Evolutionary conservation across 2,113 vertebrate species (phyloP), one percentile per base, ranked within the genome.

Genomic region (Hiodon tergisus): DNA sequence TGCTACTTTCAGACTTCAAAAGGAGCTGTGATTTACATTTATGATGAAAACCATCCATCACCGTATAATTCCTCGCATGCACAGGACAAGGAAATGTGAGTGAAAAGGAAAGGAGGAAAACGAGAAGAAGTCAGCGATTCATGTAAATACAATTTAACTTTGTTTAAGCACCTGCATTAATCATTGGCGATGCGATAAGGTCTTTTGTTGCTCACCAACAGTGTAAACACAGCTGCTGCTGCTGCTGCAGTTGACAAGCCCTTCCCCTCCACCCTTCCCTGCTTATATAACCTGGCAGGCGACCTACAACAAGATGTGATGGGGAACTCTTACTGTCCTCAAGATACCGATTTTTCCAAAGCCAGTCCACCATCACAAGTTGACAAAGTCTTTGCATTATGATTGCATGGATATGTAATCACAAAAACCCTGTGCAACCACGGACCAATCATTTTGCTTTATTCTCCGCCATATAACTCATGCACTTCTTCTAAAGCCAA

Each of bases 151-250:
- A 83, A 79, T 79, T 83, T 83, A 89, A 86, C 87, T 88, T 87
- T 87, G 77, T 85, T 79, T 82, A 81, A 76, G 77, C 72, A 46
- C 78, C 77, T 11, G 52, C 86, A 89, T 92, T 87, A 89, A 89
- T 90, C 88, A 87, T 73, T 60, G 81, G 50, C 68, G 73, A 86
- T 89, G 85, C 87, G 88, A 88, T 87, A 88, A 84, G 80, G 81
- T 80, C 76, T 75, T 89, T 90, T 89, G 89, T 90, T 87, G 79
- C 51, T 68, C 60, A 88, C 83, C 86, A 83, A 85, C 80, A 84
- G 76, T 77, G 87, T 86, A 90, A 92, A 91, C 89, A 91, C 90
- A 90, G 89, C 88, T 89, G 90, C 84, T 82, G 78, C 83, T 74
- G 69, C 31, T 0, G 31, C 31, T 31, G 31, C 31, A 31, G 80